Evolutionary conservation across 2,113 vertebrate genomes (phyloP), one percentile per base, ranked within the genome.

Genomic region (Corythoichthys haematopterus): DNA sequence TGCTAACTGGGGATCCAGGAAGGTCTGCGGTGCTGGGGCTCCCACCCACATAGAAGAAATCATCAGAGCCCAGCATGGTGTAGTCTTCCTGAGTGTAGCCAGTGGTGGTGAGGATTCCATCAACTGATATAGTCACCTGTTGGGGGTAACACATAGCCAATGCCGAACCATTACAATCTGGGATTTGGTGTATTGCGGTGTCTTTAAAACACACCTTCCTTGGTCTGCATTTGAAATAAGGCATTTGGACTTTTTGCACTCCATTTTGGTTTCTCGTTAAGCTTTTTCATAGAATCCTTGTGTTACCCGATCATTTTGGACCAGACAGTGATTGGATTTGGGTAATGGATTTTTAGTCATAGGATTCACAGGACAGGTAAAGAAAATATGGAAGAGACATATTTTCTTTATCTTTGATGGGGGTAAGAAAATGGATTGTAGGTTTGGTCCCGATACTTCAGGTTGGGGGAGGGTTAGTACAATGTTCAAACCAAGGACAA

Each of bases 61-160:
- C 97, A 69, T 99, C 97, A 0, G 96, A 98, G 67, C 97, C 97
- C 85, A 99, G 91, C 97, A 99, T 99, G 87, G 97, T 99, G 88
- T 98, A 99, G 90, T 99, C 97, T 79, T 99, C 97, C 78, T 99
- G 97, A 5, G 97, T 99, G 85, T 99, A 99, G 77, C 97, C 97
- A 2, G 97, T 99, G 16, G 96, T 99, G 71, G 97, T 99, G 65
- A 98, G 95, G 87, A 99, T 98, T 71, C 97, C 97, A 80, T 99
- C 97, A 79, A 99, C 97, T 33, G 96, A 98, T 80, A 99, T 99
- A 38, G 97, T 99, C 69, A 99, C 97, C 97, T 99, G 91, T 90
- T 84, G 48, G 52, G 86, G 87, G 85, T 85, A 90, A 93, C 65
- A 93, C 87, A 94, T 73, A 90, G 90, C 89, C 93, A 93, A 92